Percentiles rank a stretch among this genome's conserved stretches.
phyloP scores from a whole-genome alignment of 2,113 vertebrate genomes.

The Leiothrix lutea region DNA sequence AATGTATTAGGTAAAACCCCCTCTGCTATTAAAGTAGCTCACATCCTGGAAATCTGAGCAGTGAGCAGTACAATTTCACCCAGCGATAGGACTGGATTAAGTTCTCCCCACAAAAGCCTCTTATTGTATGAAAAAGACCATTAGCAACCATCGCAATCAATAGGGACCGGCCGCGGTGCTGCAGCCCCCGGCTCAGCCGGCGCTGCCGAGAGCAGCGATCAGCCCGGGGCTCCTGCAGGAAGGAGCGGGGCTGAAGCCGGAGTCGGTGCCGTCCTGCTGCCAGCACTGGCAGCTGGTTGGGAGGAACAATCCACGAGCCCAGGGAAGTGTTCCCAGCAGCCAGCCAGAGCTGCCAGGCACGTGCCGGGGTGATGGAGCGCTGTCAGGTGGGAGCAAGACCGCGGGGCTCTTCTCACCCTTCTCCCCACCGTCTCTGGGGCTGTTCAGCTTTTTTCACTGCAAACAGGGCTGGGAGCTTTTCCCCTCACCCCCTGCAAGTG shows the following conservation, averaged over 20 bases:
- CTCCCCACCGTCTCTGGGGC: accelerated
- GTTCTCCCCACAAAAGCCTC: slow-evolving; percentile 67
- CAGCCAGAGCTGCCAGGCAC: not conserved
- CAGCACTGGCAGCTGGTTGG: not conserved
- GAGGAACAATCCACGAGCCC: accelerated
- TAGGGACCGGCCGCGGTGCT: not conserved
- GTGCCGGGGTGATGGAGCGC: not conserved
- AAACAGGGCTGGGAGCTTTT: not conserved
- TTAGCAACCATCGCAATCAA: slow-evolving; percentile 59
- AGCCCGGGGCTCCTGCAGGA: not conserved
- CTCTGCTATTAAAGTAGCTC: slow-evolving; percentile 28
- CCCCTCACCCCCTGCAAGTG: not conserved
- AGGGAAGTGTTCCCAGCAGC: not conserved
- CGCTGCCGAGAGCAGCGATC: not conserved
- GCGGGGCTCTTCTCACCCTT: not conserved
- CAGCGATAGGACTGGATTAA: slow-evolving; percentile 22
- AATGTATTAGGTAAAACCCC: slow-evolving; percentile 16
- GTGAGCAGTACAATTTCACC: slow-evolving; percentile 1
- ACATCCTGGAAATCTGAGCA: slow-evolving; percentile 18
- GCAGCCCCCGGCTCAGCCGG: not conserved
- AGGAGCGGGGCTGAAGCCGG: not conserved
- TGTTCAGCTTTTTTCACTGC: not conserved
- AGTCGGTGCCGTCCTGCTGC: not conserved
- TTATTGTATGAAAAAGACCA: slow-evolving; percentile 17
- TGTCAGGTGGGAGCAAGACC: not conserved